Conservation (phyloP, 2,888 invertebrate species). For the Amblyteles armatorius region DNA sequence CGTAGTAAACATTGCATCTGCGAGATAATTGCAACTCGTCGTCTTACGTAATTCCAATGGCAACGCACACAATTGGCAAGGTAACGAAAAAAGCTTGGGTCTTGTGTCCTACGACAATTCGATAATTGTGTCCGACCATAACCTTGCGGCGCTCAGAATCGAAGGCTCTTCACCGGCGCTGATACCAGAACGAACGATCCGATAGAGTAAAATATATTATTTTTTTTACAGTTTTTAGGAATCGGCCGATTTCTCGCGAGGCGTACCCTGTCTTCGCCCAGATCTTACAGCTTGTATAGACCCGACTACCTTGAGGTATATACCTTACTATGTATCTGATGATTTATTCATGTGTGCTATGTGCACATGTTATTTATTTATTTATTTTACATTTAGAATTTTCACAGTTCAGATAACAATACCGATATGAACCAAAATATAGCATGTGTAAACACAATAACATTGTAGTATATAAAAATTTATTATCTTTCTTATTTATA, state of each 20-base stretch:
- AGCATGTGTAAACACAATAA: no score
- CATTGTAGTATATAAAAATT: no score
- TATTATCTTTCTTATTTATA: no score
- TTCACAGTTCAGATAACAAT: no score
- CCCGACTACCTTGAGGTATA: conserved; percentile 91
- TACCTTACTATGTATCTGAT: conserved; percentile 59
- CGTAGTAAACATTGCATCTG: conserved; percentile 28
- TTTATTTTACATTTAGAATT: no score
- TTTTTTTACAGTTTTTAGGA: conserved; percentile 32
- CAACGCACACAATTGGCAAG: conserved; percentile 49
- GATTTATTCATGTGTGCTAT: background rate
- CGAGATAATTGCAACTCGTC: background rate
- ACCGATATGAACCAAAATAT: background rate
- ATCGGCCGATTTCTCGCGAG: conserved; percentile 28
- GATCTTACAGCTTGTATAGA: conserved; percentile 85
- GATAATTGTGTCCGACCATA: conserved; percentile 15
- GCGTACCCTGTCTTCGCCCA: conserved; percentile 56
- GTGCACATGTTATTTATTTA: background rate
- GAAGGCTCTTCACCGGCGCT: background rate
- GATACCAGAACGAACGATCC: background rate
- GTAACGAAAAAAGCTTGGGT: conserved; percentile 24
- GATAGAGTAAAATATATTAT: background rate
- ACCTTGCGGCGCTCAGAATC: conserved; percentile 7
- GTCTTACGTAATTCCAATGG: conserved; percentile 20
- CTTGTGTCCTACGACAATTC: background rate